phyloP scores from a whole-genome alignment of 2,888 invertebrate species.

The Koerneria pararmatus region DNA sequence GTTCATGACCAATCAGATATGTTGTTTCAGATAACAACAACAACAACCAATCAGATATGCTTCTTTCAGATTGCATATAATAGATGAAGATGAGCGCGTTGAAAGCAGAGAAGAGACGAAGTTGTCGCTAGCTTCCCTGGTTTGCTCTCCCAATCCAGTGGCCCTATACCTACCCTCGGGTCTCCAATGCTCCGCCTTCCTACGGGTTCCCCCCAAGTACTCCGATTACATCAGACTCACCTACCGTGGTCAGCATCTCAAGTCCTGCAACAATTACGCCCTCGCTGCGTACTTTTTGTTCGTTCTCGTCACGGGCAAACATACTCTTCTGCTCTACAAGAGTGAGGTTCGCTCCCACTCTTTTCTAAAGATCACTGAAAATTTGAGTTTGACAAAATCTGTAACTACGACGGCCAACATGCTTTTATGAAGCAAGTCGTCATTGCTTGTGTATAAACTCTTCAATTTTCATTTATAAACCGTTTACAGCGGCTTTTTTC shows the following conservation, averaged over 20 bases:
- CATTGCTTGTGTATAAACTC: too few species aligned
- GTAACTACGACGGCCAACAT: too few species aligned
- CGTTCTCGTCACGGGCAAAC: not conserved
- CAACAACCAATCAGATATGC: too few species aligned
- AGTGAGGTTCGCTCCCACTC: too few species aligned
- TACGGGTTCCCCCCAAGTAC: conserved; percentile 12
- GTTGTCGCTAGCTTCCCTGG: conserved; percentile 9
- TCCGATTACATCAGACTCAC: conserved; percentile 15
- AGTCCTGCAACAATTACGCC: conserved; percentile 18
- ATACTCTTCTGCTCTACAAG: conserved; percentile 16
- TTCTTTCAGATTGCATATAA: conserved; percentile 1
- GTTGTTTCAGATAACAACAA: too few species aligned
- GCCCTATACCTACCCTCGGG: conserved; percentile 1
- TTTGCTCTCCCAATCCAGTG: conserved; percentile 15
- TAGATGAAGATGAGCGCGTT: conserved; percentile 6
- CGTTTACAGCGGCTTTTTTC: too few species aligned
- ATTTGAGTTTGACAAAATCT: too few species aligned
- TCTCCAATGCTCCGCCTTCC: conserved; percentile 1
- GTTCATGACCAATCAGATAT: too few species aligned
- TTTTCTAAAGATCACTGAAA: too few species aligned
- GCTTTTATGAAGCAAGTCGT: too few species aligned
- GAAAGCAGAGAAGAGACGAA: conserved; percentile 5
- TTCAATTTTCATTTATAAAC: too few species aligned
- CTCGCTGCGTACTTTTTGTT: conserved; percentile 17
- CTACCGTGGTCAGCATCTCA: conserved; percentile 8